phyloP scores from a whole-genome alignment of 2,797 vertebrate genomes.

The Anas georgica region DNA sequence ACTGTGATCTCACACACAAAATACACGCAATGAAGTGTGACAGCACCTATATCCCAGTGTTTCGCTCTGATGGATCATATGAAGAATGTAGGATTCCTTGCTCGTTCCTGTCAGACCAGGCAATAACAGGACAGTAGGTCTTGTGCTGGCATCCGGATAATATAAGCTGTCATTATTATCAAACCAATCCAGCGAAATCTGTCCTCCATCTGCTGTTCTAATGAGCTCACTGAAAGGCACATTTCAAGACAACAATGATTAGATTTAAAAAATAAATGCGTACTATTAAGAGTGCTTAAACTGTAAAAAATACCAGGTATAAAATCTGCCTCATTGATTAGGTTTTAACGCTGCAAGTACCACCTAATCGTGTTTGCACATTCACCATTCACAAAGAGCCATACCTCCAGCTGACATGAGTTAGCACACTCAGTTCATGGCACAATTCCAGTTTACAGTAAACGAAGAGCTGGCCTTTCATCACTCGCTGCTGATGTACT shows the following conservation, averaged over 20 bases:
- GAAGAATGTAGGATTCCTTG: slow-evolving; percentile 97
- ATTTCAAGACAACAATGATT: slow-evolving; percentile 59
- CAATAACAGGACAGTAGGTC: slow-evolving; percentile 92
- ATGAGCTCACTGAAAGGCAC: slow-evolving; percentile 92
- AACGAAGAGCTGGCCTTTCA: not conserved
- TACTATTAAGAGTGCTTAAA: not conserved
- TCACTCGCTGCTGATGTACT: not conserved
- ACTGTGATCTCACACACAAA: not conserved
- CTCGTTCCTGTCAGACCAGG: slow-evolving; percentile 98
- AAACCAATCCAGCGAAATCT: slow-evolving; percentile 99
- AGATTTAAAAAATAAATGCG: slow-evolving; percentile 9
- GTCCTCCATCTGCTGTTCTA: slow-evolving; percentile 96
- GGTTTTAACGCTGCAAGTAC: not conserved
- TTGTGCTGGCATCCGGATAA: slow-evolving; percentile 84
- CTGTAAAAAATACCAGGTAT: not conserved
- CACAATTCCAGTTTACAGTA: not conserved
- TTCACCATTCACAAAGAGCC: not conserved
- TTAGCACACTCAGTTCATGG: not conserved
- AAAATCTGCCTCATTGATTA: not conserved
- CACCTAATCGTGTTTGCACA: not conserved
- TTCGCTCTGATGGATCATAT: slow-evolving; percentile 95
- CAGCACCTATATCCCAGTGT: slow-evolving; percentile 94
- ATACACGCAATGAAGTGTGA: not conserved
- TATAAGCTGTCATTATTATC: slow-evolving; percentile 88
- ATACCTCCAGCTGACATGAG: not conserved